These are phyloP conservation scores for Beroe forskalii DNA, from an alignment of 37 sponge, comb jelly and placozoan species.

Conservation along the genomic window DNA sequence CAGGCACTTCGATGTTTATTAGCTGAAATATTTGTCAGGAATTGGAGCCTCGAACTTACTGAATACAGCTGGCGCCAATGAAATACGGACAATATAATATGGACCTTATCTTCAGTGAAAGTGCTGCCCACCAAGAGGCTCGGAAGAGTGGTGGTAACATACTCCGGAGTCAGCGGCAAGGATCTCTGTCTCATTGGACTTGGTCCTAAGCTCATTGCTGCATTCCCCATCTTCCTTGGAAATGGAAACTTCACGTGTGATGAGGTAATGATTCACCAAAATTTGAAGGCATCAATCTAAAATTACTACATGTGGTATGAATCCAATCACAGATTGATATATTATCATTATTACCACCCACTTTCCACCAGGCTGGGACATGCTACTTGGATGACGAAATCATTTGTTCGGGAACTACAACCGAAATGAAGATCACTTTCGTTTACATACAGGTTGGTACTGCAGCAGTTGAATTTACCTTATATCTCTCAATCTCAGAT, in stretches of 20 bases:
- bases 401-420: slow-evolving; percentile 16
- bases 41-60: too few species aligned
- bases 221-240: not conserved
- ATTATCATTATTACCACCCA: too few species aligned
- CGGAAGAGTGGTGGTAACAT: slow-evolving; percentile 49
- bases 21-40: too few species aligned
- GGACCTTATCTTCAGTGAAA: slow-evolving; percentile 44
- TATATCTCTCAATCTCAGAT: too few species aligned
- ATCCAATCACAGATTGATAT: too few species aligned
- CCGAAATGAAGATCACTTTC: slow-evolving; percentile 16
- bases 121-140: slow-evolving; percentile 18
- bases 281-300: too few species aligned
- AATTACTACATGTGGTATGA: too few species aligned
- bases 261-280: not conserved
- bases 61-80: too few species aligned
- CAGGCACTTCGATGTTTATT: too few species aligned
- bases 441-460: slow-evolving; percentile 41
- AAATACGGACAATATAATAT: too few species aligned
- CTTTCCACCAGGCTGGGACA: not conserved
- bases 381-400: slow-evolving; percentile 1
- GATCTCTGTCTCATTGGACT: slow-evolving; percentile 32
- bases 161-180: slow-evolving; percentile 31
- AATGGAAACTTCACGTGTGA: slow-evolving; percentile 8
- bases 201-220: slow-evolving; percentile 43
- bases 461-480: too few species aligned